Evolutionary conservation across 35 echinoderm and acorn worm species (phyloP).

Genomic region (Nesometra sesokonis): DNA sequence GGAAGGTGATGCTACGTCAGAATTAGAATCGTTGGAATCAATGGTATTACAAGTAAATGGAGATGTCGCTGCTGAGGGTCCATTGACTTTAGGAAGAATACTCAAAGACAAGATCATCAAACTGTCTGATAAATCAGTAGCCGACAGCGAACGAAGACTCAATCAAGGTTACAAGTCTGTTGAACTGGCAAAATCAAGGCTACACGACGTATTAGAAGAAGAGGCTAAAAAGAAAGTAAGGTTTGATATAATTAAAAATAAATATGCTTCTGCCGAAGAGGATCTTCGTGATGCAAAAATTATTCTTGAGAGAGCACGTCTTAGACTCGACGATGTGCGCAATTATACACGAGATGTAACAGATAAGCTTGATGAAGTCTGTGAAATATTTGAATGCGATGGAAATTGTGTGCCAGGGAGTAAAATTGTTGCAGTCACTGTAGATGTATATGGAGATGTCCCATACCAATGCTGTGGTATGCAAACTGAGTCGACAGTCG

Average conservation of each 20-base stretch:
- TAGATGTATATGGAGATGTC: background rate
- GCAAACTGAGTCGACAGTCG: background rate
- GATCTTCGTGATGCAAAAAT: background rate
- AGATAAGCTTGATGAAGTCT: background rate
- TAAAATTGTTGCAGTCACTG: background rate
- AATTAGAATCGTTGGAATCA: background rate
- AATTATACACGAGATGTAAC: background rate
- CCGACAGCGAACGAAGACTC: background rate
- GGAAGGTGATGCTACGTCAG: background rate
- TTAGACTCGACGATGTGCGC: background rate
- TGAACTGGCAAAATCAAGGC: background rate
- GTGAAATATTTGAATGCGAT: background rate
- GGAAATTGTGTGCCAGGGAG: background rate
- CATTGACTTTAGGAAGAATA: background rate
- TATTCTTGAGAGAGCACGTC: background rate
- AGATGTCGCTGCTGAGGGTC: background rate
- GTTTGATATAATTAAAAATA: background rate
- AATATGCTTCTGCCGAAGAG: background rate
- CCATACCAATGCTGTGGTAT: background rate
- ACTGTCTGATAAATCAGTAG: background rate
- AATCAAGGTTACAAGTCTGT: background rate
- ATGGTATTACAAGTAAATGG: background rate
- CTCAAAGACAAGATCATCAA: background rate
- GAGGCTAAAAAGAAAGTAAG: background rate
- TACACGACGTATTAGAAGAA: background rate